Evolutionary conservation across 2,888 invertebrate species (phyloP).

Genomic region (Rhagophthalmus giganteus): DNA sequence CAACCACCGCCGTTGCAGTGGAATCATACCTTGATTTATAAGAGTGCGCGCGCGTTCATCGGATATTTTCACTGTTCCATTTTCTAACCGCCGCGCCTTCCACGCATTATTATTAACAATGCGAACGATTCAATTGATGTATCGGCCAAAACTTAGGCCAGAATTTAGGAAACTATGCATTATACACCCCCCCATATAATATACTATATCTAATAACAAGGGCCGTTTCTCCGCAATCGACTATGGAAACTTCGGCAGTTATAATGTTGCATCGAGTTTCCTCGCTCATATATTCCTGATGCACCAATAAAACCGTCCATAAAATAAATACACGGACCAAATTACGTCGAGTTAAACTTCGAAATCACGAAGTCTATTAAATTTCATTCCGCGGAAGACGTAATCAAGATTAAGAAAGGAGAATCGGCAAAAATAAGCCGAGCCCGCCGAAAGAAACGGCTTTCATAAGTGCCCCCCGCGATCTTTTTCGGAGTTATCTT

Average conservation of each 20-base stretch:
- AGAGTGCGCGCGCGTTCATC: slow-evolving; percentile 17
- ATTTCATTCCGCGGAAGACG: slow-evolving; percentile 17
- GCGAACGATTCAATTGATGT: not conserved
- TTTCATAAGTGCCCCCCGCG: too few relatives aligned
- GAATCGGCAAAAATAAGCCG: slow-evolving; percentile 26
- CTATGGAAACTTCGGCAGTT: slow-evolving; percentile 10
- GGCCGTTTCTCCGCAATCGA: slow-evolving; percentile 1
- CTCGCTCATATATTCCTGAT: slow-evolving; percentile 11
- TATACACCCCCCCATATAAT: not conserved
- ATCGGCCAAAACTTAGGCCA: not conserved
- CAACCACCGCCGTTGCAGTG: slow-evolving; percentile 17
- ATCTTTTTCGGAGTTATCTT: slow-evolving; percentile 16
- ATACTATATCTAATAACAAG: too few relatives aligned
- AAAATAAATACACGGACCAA: slow-evolving; percentile 22
- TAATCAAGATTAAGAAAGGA: slow-evolving; percentile 26
- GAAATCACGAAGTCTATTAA: slow-evolving; percentile 24
- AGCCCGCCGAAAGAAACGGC: slow-evolving; percentile 16
- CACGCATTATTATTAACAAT: not conserved
- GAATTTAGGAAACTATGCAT: not conserved
- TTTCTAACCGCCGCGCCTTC: not conserved
- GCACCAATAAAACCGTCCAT: slow-evolving; percentile 16
- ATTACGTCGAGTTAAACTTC: slow-evolving; percentile 13
- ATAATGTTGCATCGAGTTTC: slow-evolving; percentile 9
- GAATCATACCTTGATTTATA: slow-evolving; percentile 17
- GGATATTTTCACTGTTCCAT: slow-evolving; percentile 10